phyloP scores from a whole-genome alignment of 2,888 invertebrate species.

The Heliconius erato region DNA sequence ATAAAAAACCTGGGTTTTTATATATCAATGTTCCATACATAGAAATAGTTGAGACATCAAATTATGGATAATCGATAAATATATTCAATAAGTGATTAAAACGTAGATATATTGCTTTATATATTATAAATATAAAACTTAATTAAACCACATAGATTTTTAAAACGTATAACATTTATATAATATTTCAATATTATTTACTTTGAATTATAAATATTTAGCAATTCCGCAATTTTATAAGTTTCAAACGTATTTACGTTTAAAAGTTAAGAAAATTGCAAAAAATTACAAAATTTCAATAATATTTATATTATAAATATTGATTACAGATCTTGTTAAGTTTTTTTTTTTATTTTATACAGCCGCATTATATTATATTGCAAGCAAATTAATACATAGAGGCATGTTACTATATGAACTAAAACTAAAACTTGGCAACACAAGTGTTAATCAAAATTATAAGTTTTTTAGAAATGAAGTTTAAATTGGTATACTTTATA shows the following conservation, averaged over 20 bases:
- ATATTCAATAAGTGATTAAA: not conserved
- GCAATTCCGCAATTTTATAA: not conserved
- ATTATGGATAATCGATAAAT: not conserved
- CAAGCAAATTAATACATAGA: not conserved
- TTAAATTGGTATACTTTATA: not conserved
- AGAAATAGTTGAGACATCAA: constrained; percentile 10
- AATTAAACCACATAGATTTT: constrained; percentile 29
- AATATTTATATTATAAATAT: constrained; percentile 36
- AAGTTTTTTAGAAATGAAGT: not conserved
- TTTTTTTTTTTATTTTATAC: not conserved
- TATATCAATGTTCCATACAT: not conserved
- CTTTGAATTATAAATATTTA: not conserved
- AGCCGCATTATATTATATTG: not conserved
- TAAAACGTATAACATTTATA: constrained; percentile 19
- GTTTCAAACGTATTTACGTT: not conserved
- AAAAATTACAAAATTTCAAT: not conserved
- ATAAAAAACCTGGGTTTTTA: not conserved
- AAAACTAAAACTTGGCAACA: not conserved
- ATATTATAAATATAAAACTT: constrained; percentile 7
- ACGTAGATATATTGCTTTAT: constrained; percentile 7
- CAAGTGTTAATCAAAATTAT: not conserved
- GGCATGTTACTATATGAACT: not conserved
- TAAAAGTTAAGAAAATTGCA: not conserved
- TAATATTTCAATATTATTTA: not conserved
- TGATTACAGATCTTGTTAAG: not conserved